Evolutionary conservation across 2,113 vertebrate genomes (phyloP).

Genomic region (Oriolus oriolus): DNA sequence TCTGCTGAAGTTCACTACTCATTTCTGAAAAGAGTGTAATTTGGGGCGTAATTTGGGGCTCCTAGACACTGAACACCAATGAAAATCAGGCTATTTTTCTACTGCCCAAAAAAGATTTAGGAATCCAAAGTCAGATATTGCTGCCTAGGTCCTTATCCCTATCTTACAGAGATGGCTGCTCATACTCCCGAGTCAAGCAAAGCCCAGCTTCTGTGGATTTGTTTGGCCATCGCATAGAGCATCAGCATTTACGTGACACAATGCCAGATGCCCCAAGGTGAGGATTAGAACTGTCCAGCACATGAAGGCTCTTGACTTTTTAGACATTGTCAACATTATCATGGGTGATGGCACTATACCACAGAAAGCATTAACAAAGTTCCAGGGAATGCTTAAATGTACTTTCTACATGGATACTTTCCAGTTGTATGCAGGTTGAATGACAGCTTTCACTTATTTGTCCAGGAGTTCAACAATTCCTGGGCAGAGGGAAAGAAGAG

Average conservation of each 20-base stretch:
- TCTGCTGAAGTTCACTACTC: not conserved
- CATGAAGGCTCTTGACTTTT: not conserved
- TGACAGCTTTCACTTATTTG: not conserved
- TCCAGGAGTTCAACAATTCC: not conserved
- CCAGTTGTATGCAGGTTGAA: not conserved
- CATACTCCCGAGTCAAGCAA: accelerated
- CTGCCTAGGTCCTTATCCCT: not conserved
- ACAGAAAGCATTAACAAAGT: not conserved
- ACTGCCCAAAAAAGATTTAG: not conserved
- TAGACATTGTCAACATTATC: not conserved
- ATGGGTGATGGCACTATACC: not conserved
- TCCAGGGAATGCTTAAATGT: not conserved
- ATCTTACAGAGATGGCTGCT: not conserved
- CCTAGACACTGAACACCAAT: not conserved
- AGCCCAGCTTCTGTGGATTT: not conserved
- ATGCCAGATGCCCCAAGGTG: not conserved
- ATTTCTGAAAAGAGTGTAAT: not conserved
- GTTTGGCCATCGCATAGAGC: not conserved
- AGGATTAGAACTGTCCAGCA: not conserved
- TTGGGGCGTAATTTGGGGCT: not conserved
- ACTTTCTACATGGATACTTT: not conserved
- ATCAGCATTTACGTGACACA: not conserved
- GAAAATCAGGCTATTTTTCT: not conserved
- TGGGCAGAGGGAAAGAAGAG: not conserved
- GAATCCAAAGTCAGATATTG: not conserved